Conservation (phyloP, 2,888 invertebrate species). For the Polietes domitor region DNA sequence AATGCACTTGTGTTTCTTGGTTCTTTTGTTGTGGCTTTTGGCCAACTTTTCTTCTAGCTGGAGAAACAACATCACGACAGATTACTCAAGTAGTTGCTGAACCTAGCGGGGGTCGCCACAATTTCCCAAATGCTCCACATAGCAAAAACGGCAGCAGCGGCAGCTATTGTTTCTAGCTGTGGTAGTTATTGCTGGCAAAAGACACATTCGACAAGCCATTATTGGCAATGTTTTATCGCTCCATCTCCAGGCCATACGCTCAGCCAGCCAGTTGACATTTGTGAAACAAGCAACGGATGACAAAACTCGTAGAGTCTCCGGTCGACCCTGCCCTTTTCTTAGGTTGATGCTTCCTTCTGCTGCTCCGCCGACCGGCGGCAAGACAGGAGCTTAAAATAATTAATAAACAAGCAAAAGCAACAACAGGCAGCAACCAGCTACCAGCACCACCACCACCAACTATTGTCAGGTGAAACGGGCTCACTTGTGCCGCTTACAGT, state of each 20-base stretch:
- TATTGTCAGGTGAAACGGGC: conserved; percentile 38
- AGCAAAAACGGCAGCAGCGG: not conserved
- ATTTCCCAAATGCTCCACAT: conserved; percentile 17
- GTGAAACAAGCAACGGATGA: not conserved
- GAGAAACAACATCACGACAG: conserved; percentile 30
- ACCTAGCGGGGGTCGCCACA: conserved; percentile 52
- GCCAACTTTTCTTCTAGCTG: conserved; percentile 22
- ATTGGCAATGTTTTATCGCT: conserved; percentile 39
- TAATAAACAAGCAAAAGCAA: conserved; percentile 54
- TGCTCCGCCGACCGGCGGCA: not conserved
- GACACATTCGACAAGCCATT: conserved; percentile 9
- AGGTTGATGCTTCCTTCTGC: conserved; percentile 3
- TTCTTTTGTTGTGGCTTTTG: conserved; percentile 13
- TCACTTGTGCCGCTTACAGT: conserved; percentile 10
- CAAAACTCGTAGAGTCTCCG: not conserved
- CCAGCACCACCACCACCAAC: not conserved
- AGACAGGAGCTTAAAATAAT: conserved; percentile 63
- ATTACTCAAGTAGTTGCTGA: conserved; percentile 11
- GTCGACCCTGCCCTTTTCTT: conserved; percentile 13
- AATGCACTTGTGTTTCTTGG: conserved; percentile 62
- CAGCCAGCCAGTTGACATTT: conserved; percentile 20
- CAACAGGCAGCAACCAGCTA: conserved; percentile 16
- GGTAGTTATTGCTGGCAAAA: too few species aligned
- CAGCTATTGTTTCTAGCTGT: not conserved
- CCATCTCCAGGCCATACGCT: conserved; percentile 6